Base-by-base conservation (phyloP, 2,797 vertebrate genomes). In the Thripadectes ignobilis region DNA sequence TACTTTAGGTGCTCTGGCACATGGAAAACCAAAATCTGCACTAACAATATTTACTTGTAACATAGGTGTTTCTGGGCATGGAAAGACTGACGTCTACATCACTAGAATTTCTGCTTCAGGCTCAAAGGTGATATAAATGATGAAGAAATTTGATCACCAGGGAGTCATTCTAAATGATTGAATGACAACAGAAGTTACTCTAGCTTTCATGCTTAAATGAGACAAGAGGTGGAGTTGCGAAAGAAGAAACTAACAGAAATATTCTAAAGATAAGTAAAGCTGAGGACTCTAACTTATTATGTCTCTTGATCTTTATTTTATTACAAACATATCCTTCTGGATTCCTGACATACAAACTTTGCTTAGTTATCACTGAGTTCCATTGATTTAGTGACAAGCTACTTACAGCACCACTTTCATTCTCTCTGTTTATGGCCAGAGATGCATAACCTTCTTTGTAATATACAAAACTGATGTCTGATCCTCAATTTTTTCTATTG, bases 11-110 rank as follows among this genome's bases (percentile, higher is more conserved):
- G 29, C 29, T 80, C 66, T 92, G 85, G n/a, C 69, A 62, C 51
- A 65, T 61, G 82, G 63, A 97, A 81, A 73, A 72, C 65, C 54
- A 92, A 95, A 92, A 89, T 94, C 69, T 82, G 58, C 26, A 45
- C 19, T 39, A 89, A 62, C 18, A 83, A 6, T 66, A 36, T 68
- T 74, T 62, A 55, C 12, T 45, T 75, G 32, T 52, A 89, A 69
- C 12, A 23, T 29, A 68, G 10, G 5, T 59, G 7, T 55, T 32
- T 71, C 49, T 69, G 30, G 14, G 9, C 10, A 57, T 46, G 36
- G 74, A 41, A 58, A 10, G 8, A 46, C 24, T 46, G 49, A 61
- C 41, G 81, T 9, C 6, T 85, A 57, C 41, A 67, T 80, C 45
- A 54, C 38, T 63, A 49, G 38, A 80, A 74, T 83, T 89, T 80